These are phyloP conservation scores for Tethya wilhelma DNA, from an alignment of 37 sponge, comb jelly and placozoan genomes.

Conservation along the genomic window DNA sequence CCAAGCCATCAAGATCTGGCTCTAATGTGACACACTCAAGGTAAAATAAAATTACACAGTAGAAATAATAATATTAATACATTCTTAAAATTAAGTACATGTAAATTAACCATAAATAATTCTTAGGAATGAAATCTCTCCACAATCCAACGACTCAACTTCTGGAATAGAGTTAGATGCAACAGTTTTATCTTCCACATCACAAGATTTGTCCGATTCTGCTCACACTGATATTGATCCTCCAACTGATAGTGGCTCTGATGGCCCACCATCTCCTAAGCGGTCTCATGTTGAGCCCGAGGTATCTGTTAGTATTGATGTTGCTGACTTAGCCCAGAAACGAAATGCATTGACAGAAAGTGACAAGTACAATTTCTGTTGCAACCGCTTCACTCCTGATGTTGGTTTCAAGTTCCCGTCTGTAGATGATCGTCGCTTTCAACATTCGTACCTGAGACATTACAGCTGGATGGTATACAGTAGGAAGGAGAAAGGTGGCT, in stretches of 20 bases:
- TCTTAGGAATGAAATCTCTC: too few relatives aligned
- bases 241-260: not conserved
- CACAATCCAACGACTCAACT: too few relatives aligned
- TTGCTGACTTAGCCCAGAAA: not conserved
- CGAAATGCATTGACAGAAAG: not conserved
- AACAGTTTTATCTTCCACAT: not conserved
- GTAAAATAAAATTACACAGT: not conserved
- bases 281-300: not conserved
- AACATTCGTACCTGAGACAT: not conserved
- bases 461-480: constrained; percentile 39
- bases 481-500: constrained; percentile 51
- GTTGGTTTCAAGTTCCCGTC: constrained; percentile 39
- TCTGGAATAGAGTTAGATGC: not conserved
- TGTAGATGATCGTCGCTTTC: constrained; percentile 39
- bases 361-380: not conserved
- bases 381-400: constrained; percentile 56
- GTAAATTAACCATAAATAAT: too few relatives aligned
- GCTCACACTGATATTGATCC: not conserved
- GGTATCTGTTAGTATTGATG: not conserved
- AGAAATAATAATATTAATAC: not conserved
- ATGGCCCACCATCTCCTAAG: not conserved
- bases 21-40: not conserved
- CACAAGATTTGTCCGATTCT: not conserved
- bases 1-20: too few relatives aligned
- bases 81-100: too few relatives aligned